Evolutionary conservation across 2,797 vertebrate species (phyloP), one percentile per base, ranked within the genome.

Genomic region (Poeciliopsis turneri): DNA sequence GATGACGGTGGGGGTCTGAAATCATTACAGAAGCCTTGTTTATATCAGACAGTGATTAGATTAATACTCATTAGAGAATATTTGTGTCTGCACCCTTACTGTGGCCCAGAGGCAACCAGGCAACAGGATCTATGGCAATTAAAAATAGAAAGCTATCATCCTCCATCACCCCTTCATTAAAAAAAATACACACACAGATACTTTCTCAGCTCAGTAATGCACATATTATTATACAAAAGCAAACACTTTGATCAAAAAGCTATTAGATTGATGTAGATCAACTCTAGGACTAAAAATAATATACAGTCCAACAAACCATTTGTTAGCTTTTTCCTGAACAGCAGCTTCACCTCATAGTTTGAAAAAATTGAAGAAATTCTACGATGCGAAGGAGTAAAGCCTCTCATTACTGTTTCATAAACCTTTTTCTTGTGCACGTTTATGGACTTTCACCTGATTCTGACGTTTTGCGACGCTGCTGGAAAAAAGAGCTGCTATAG

Each of bases 31-130:
- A 93, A 90, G 88, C 93, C 88, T 90, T 94, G 93, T 95, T 92
- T 94, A 91, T 95, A 95, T 96, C 95, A 96, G 93, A 86, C 94
- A 93, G 93, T 95, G 94, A 97, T 97, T 97, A 97, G 96, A 96
- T 96, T 96, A 97, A 96, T 96, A 96, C 95, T 96, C 95, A 94
- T 97, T 97, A 97, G 95, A 95, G 95, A 94, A 95, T 96, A 94
- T 96, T 95, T 92, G 84, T 96, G 95, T 95, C 93, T 95, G 94
- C 92, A 93, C 92, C 94, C 92, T 93, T 95, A 84, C 95, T 95
- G 93, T 94, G 90, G 95, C 92, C 82, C 89, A 79, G 74, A 84
- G 93, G 93, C 92, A 87, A 85, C 90, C 86, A 73, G 91, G 92
- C 93, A 93, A 94, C 93, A 88, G 92, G 87, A 94, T 89, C 92